phyloP scores from a whole-genome alignment of 2,113 vertebrate species.

The Caranx melampygus region DNA sequence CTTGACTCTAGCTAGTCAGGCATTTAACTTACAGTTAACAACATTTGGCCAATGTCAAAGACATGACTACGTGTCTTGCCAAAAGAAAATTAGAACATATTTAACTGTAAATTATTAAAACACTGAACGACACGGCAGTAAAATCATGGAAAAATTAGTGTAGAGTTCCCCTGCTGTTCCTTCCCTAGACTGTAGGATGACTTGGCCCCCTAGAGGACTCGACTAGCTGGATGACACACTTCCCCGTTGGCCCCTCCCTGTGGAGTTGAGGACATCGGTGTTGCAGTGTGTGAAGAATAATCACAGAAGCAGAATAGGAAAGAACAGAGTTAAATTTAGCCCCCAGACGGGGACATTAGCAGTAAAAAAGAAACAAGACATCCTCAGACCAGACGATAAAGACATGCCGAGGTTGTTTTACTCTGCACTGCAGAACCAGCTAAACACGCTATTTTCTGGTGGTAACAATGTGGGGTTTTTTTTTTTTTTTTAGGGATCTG shows the following conservation, averaged over 20 bases:
- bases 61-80: not conserved
- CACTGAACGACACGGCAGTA: not conserved
- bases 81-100: not conserved
- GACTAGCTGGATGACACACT: slow-evolving; percentile 64
- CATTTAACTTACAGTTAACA: not conserved
- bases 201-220: slow-evolving; percentile 41
- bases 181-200: slow-evolving; percentile 41
- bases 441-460: not conserved
- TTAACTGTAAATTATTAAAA: slow-evolving; percentile 3
- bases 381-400: slow-evolving; percentile 42
- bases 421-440: slow-evolving; percentile 62
- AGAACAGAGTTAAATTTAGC: slow-evolving; percentile 72
- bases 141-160: slow-evolving; percentile 27
- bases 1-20: not conserved
- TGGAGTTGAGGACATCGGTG: slow-evolving; percentile 63
- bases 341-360: slow-evolving; percentile 55
- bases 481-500: slow-evolving; percentile 13
- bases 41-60: not conserved
- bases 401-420: slow-evolving; percentile 20
- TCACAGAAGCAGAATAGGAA: slow-evolving; percentile 68
- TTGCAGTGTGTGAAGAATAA: slow-evolving; percentile 70
- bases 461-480: not conserved
- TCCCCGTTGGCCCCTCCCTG: slow-evolving; percentile 52
- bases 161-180: slow-evolving; percentile 21
- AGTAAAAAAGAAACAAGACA: slow-evolving; percentile 39